Percentiles rank a stretch among this genome's conserved stretches.
These are phyloP conservation scores for Thymelicus sylvestris DNA, from an alignment of 2,888 invertebrate genomes.

Conservation along the genomic window DNA sequence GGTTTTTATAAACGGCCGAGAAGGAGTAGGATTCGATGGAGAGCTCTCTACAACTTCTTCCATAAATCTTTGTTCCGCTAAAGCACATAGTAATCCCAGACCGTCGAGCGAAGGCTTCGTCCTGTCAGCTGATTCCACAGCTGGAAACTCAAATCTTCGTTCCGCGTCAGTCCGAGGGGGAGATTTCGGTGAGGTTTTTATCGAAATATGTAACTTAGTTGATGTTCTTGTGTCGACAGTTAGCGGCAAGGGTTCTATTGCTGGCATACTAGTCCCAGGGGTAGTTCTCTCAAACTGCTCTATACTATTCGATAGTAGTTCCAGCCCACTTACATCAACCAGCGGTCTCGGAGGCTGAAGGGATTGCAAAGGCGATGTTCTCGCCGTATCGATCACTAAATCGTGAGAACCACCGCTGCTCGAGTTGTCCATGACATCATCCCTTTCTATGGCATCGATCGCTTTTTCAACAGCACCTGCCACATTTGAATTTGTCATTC, in stretches of 20 bases:
- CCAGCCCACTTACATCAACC: conserved; percentile 92
- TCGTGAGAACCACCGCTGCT: conserved; percentile 77
- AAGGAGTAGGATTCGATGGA: conserved; percentile 52
- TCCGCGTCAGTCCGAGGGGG: conserved; percentile 70
- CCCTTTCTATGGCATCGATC: conserved; percentile 73
- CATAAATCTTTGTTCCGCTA: conserved; percentile 93
- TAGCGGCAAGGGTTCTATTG: conserved; percentile 62
- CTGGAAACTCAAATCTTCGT: conserved; percentile 71
- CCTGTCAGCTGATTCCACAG: conserved; percentile 59
- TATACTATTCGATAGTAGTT: conserved; percentile 93
- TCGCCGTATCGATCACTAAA: conserved; percentile 77
- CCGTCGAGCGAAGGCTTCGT: conserved; percentile 84
- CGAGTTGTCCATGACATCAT: conserved; percentile 68
- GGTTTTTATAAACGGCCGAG: conserved; percentile 70
- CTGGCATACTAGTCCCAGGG: conserved; percentile 66
- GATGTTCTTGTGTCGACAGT: conserved; percentile 73
- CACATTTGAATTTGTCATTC: conserved; percentile 58
- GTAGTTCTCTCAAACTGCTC: conserved; percentile 89
- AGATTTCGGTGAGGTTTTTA: conserved; percentile 77
- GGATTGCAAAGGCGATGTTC: conserved; percentile 51
- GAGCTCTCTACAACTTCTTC: conserved; percentile 87
- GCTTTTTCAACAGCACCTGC: conserved; percentile 74
- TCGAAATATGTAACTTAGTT: conserved; percentile 71
- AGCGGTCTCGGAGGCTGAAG: conserved; percentile 53
- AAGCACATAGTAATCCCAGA: conserved; percentile 90